Evolutionary conservation across 2,797 vertebrate genomes (phyloP).

Genomic region (Distichodus sexfasciatus): DNA sequence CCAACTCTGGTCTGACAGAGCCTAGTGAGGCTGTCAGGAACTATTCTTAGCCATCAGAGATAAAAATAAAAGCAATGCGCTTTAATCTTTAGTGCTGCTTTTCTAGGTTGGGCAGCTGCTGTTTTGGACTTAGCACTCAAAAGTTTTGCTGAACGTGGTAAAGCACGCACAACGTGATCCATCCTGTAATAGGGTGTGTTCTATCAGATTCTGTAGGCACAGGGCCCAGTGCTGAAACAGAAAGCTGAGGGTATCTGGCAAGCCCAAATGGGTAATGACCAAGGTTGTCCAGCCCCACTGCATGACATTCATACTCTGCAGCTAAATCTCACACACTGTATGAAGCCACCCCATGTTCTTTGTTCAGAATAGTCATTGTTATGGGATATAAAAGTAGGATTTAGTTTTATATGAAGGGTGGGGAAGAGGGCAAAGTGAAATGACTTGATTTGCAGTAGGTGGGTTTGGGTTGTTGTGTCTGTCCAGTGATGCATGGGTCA

Average conservation of each 20-base stretch:
- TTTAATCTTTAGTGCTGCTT: slow-evolving; percentile 47
- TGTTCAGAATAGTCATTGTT: slow-evolving; percentile 65
- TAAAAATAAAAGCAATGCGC: slow-evolving; percentile 58
- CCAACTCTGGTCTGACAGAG: slow-evolving; percentile 2
- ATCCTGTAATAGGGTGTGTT: not conserved
- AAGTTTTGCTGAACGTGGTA: not conserved
- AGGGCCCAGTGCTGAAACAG: not conserved
- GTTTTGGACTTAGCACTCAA: slow-evolving; percentile 29
- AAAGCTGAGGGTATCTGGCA: not conserved
- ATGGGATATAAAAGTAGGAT: slow-evolving; percentile 63
- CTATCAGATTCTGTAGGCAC: slow-evolving; percentile 7
- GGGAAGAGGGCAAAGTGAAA: not conserved
- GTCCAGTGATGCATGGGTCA: slow-evolving; percentile 47
- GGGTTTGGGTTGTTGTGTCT: slow-evolving; percentile 18
- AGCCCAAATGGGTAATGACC: slow-evolving; percentile 1
- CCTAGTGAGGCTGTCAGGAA: slow-evolving; percentile 19
- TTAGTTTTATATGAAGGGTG: slow-evolving; percentile 44
- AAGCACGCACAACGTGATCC: not conserved
- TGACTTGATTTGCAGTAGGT: slow-evolving; percentile 31
- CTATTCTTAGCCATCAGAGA: slow-evolving; percentile 55
- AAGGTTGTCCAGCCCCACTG: slow-evolving; percentile 10
- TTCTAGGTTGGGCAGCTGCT: slow-evolving; percentile 49
- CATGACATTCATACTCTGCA: slow-evolving; percentile 11
- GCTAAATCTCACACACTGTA: slow-evolving; percentile 22
- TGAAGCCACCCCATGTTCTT: slow-evolving; percentile 46